Base-by-base conservation (phyloP, 2,888 invertebrate genomes). In the Sisyra nigra region DNA sequence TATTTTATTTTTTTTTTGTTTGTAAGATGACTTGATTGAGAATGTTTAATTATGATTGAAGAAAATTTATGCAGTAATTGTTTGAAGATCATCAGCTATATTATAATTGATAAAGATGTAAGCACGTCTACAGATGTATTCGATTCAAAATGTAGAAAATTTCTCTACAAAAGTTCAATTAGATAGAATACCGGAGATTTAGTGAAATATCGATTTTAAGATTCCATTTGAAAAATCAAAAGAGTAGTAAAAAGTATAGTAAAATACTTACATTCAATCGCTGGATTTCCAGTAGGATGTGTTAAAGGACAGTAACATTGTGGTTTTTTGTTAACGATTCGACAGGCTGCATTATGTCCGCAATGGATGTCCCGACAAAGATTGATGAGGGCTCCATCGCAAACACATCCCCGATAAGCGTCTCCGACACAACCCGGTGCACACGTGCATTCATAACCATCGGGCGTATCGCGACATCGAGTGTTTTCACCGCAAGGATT, bases 401-500 rank as follows among this genome's bases (percentile, higher is more conserved):
- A 89, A 44, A 79, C 68, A 55, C 89, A 91, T 46, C 83, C 85
- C 50, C 72, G 72, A 55, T 79, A 74, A 13, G 88, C 79, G 63
- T 88, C 84, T 1, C 89, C 89, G 42, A 77, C 71, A 57, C 89
- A 89, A 44, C 80, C 80, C 4, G 79, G 71, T 47, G 76, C 71
- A 57, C 91, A 91, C 31, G 74, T 74, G 56, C 91, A 92, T 57
- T 85, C 84, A 55, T 76, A 85, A 45, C 80, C 80, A n/a, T 76
- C 77, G 13, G 76, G 68, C 36, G 78, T 66, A 59, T 89, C 86
- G 44, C 77, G 74, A 55, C 91, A 91, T 51, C 77, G 76, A 1
- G 88, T 78, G 58, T 87, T 87, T 15, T 76, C 70, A 7, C 91
- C 91, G 55, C 91, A 91, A 0, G 88, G 85, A 59, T 84, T 85